Conservation (phyloP, 2,888 invertebrate species). For the Lottia scabra region DNA sequence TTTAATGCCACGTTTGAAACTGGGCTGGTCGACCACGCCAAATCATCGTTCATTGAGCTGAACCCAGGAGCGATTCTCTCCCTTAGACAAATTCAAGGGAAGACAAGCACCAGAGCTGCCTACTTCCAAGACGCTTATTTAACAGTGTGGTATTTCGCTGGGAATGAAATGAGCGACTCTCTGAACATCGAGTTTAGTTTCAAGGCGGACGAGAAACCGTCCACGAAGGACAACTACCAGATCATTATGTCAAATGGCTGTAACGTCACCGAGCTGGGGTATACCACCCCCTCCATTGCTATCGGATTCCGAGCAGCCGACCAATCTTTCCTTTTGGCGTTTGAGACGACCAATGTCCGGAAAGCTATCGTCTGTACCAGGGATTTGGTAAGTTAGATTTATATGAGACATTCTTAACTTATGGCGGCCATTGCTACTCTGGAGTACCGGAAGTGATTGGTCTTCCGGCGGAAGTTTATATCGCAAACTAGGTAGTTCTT, state of each 20-base stretch:
- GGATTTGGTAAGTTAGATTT: slow-evolving; percentile 25
- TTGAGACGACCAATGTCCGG: slow-evolving; percentile 34
- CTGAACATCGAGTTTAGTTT: slow-evolving; percentile 38
- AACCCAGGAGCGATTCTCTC: slow-evolving; percentile 25
- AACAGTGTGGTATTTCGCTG: slow-evolving; percentile 38
- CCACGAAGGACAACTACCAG: slow-evolving; percentile 34
- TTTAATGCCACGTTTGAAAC: slow-evolving; percentile 41
- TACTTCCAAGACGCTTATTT: slow-evolving; percentile 34
- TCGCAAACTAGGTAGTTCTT: too few relatives aligned
- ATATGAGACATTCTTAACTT: too few relatives aligned
- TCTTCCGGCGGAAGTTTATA: too few relatives aligned
- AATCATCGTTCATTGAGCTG: slow-evolving; percentile 36
- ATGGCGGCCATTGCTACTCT: too few relatives aligned
- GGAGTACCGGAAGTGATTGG: too few relatives aligned
- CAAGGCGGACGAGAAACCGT: slow-evolving; percentile 31
- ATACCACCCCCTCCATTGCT: slow-evolving; percentile 39
- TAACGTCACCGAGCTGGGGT: slow-evolving; percentile 37
- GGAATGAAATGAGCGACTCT: slow-evolving; percentile 37
- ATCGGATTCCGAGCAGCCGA: slow-evolving; percentile 38
- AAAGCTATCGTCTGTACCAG: slow-evolving; percentile 39
- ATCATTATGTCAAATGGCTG: slow-evolving; percentile 44
- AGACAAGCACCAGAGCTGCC: slow-evolving; percentile 28
- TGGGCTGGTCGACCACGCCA: slow-evolving; percentile 35
- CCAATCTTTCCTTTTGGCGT: slow-evolving; percentile 35
- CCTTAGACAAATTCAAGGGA: slow-evolving; percentile 12